Conservation (phyloP, 2,888 invertebrate genomes). For the Rotaria macrura region DNA sequence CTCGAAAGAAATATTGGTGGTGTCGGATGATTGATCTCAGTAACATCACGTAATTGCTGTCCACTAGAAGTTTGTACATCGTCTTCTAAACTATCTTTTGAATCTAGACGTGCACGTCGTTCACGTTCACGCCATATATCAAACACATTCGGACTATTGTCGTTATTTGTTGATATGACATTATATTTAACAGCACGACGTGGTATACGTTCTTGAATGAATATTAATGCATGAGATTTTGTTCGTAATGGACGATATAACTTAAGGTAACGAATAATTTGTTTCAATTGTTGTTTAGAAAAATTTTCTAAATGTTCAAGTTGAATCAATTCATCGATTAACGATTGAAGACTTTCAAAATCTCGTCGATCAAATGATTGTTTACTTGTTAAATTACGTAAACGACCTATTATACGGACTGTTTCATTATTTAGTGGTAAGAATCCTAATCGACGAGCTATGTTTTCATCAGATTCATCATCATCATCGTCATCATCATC, state of each 20-base stretch:
- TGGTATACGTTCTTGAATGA: constrained; percentile 10
- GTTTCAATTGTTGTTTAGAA: neutral
- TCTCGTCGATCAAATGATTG: constrained; percentile 4
- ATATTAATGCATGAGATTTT: neutral
- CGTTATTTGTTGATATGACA: neutral
- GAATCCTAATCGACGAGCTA: neutral
- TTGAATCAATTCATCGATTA: neutral
- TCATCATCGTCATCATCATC: neutral
- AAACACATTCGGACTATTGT: neutral
- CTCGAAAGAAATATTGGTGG: neutral
- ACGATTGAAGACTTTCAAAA: neutral
- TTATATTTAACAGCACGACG: neutral
- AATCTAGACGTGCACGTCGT: neutral
- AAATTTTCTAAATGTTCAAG: neutral
- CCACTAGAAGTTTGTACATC: neutral
- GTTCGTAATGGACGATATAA: constrained; percentile 9
- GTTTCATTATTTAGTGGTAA: neutral
- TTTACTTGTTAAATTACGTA: neutral
- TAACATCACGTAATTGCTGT: neutral
- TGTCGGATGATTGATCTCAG: neutral
- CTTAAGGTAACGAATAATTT: neutral
- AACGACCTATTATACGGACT: neutral
- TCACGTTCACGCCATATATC: neutral
- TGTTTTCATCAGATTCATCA: neutral
- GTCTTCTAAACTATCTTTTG: constrained; percentile 9